Conservation (phyloP, 2,888 invertebrate species). For the Meiosimyza platycephala region DNA sequence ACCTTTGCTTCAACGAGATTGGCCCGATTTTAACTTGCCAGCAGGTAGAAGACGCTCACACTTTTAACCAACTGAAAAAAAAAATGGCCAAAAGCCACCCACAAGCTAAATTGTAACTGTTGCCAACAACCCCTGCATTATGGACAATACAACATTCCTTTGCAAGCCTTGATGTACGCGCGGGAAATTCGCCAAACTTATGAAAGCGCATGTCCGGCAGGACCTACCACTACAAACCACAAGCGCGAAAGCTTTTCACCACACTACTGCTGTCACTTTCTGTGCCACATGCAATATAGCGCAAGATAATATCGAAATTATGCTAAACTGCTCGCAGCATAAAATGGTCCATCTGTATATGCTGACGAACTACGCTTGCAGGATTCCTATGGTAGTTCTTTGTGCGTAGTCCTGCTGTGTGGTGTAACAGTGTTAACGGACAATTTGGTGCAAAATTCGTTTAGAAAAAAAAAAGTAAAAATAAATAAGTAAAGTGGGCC, state of each 20-base stretch:
- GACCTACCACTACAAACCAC: constrained; percentile 9
- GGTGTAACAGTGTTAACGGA: constrained; percentile 50
- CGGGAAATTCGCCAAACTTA: constrained; percentile 26
- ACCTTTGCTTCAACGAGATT: constrained; percentile 49
- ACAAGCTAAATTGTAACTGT: constrained; percentile 50
- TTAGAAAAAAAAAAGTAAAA: constrained; percentile 13
- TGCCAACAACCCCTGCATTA: constrained; percentile 43
- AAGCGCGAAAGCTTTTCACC: constrained; percentile 59
- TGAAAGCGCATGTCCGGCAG: constrained; percentile 39
- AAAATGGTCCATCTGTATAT: constrained; percentile 57
- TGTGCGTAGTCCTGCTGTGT: constrained; percentile 65
- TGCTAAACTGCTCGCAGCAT: constrained; percentile 47
- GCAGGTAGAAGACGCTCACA: constrained; percentile 52
- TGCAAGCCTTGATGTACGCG: constrained; percentile 18
- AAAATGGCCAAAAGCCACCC: constrained; percentile 13
- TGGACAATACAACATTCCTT: constrained; percentile 31
- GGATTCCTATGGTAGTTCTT: constrained; percentile 62
- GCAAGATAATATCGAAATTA: constrained; percentile 8
- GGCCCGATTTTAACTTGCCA: constrained; percentile 37
- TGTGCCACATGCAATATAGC: neutral
- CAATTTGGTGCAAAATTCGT: neutral
- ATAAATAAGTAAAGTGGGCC: neutral
- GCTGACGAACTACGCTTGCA: constrained; percentile 49
- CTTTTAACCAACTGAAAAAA: constrained; percentile 13
- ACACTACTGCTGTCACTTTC: constrained; percentile 46